Conservation (phyloP, 2,888 invertebrate genomes). For the Clivina fossor region DNA sequence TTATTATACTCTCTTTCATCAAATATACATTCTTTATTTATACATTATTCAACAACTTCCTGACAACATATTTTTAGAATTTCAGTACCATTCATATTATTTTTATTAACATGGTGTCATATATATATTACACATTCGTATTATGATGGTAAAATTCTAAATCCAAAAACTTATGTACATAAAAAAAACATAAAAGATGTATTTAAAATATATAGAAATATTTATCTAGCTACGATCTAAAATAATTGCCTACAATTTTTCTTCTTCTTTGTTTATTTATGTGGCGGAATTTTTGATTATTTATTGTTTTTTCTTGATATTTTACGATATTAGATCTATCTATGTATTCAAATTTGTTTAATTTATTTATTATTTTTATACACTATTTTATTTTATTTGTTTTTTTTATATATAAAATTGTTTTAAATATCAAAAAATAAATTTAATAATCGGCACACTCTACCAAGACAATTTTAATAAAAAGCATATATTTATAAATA, state of each 20-base stretch:
- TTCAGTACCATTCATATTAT: slow-evolving; percentile 5
- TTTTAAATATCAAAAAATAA: too few relatives aligned
- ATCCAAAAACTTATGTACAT: slow-evolving; percentile 11
- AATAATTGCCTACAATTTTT: background rate
- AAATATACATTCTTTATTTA: too few relatives aligned
- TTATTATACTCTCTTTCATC: background rate
- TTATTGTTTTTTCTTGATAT: too few relatives aligned
- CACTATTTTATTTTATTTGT: too few relatives aligned
- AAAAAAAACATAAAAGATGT: slow-evolving; percentile 3
- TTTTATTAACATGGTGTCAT: slow-evolving; percentile 1
- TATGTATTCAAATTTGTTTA: too few relatives aligned
- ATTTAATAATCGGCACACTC: too few relatives aligned
- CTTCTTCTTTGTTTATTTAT: background rate
- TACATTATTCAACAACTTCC: slow-evolving; percentile 3
- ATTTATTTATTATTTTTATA: too few relatives aligned
- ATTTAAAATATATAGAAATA: slow-evolving; percentile 23
- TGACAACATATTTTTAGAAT: slow-evolving; percentile 5
- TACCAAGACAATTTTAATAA: too few relatives aligned
- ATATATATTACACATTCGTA: background rate
- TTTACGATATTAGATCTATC: too few relatives aligned
- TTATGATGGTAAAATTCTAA: background rate
- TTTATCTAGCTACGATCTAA: slow-evolving; percentile 7
- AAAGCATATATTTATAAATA: too few relatives aligned
- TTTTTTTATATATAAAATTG: too few relatives aligned
- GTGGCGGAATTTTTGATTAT: slow-evolving; percentile 18